Evolutionary conservation across 2,888 invertebrate genomes (phyloP), one percentile per base, ranked within the genome.

Genomic region (Hirtodrosophila alboralis): DNA sequence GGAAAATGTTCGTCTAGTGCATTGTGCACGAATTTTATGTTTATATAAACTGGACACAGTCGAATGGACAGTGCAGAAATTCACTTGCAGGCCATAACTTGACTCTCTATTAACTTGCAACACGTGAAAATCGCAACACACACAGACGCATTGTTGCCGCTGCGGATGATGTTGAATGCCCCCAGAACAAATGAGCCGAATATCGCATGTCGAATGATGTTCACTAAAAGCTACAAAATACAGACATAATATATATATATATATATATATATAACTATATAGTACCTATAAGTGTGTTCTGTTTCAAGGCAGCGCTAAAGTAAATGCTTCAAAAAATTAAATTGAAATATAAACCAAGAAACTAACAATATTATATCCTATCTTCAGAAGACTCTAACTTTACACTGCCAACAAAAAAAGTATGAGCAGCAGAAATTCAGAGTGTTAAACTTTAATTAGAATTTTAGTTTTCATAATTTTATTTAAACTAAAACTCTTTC

Each of bases 1-100:
- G 79, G 79, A 80, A 80, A 86, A 80, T 79, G n/a, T 66, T 73
- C 86, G 66, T 84, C 79, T 79, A 85, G 73, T 72, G 84, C 76
- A 76, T 79, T 85, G 84, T 84, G 65, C 85, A 60, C 58, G 61
- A 68, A 57, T 79, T 79, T 79, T 70, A 85, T 79, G 73, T 84
- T 85, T 83, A 72, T 75, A 72, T 52, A 53, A 77, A 58, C 57
- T 62, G 57, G 43, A 36, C 57, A n/a, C 14, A 28, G 27, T 31
- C 44, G 37, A 59, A 60, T 49, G 45, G 45, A 18, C 66, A 48
- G 45, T 48, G 33, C 34, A 23, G 30, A 52, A 73, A 59, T 62
- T 67, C 83, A 52, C 52, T 63, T 78, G 69, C 78, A 71, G 75
- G 52, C 44, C 49, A 61, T 58, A 73, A 80, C 76, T 84, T 68